phyloP scores from a whole-genome alignment of 2,888 invertebrate genomes.

The Leptopilina drosophilae region DNA sequence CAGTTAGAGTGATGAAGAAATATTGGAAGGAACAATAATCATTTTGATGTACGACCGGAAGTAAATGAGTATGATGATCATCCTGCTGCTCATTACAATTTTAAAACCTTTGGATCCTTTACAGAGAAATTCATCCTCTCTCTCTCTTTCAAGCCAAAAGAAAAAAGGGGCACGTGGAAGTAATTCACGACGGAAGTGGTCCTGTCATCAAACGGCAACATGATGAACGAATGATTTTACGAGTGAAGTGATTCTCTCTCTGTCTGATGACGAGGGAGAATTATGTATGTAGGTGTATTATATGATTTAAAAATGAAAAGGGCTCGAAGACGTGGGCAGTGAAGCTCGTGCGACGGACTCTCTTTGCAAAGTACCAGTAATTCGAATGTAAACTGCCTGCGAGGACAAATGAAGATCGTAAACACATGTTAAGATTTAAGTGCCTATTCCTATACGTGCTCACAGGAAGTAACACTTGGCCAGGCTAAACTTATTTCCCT shows the following conservation, averaged over 20 bases:
- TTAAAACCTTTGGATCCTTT: constrained; percentile 2
- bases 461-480: constrained; percentile 35
- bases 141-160: no score
- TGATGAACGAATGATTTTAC: constrained; percentile 60
- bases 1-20: neutral
- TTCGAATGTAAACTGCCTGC: constrained; percentile 54
- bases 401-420: constrained; percentile 68
- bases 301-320: constrained; percentile 66
- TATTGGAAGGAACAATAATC: constrained; percentile 15
- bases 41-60: constrained; percentile 12
- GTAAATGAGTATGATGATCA: constrained; percentile 25
- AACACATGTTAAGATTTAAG: constrained; percentile 57
- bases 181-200: constrained; percentile 64
- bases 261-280: constrained; percentile 48
- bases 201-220: constrained; percentile 67
- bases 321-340: constrained; percentile 64
- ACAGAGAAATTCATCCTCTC: constrained; percentile 3
- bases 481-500: constrained; percentile 25
- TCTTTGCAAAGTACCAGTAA: constrained; percentile 47
- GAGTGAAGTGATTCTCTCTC: constrained; percentile 1
- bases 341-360: constrained; percentile 57
- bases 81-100: neutral
- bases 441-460: constrained; percentile 20
- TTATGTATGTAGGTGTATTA: constrained; percentile 60
- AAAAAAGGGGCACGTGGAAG: constrained; percentile 20